Conservation (phyloP, 2,113 vertebrate species). For the Catharus fuscescens region DNA sequence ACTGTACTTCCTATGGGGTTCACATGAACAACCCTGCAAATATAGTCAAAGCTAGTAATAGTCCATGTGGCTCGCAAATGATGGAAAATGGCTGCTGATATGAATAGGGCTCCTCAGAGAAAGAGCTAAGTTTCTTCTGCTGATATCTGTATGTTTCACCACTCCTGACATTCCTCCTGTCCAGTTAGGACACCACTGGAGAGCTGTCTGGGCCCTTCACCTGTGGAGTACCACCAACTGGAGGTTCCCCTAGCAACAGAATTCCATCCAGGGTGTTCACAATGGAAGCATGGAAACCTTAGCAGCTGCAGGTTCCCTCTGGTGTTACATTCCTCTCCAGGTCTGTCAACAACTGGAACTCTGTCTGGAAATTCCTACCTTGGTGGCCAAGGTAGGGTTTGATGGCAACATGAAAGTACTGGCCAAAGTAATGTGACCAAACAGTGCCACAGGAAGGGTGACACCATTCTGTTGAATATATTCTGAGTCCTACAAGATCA, state of each 20-base stretch:
- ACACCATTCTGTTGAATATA: background rate
- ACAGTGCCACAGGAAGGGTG: background rate
- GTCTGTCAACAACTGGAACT: background rate
- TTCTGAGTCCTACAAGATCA: background rate
- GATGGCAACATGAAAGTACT: background rate
- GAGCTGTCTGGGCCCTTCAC: background rate
- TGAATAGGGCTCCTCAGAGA: background rate
- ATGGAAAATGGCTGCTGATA: background rate
- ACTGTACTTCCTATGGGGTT: background rate
- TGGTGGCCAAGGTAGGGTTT: background rate
- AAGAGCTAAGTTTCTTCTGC: background rate
- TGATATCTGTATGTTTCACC: background rate
- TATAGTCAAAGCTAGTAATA: background rate
- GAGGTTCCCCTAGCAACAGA: background rate
- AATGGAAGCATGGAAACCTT: background rate
- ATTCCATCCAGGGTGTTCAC: background rate
- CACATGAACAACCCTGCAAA: background rate
- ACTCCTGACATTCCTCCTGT: background rate
- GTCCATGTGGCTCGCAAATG: fast-evolving
- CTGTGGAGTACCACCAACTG: background rate
- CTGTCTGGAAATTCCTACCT: background rate
- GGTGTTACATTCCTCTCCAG: background rate
- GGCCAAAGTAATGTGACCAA: background rate
- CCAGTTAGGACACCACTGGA: fast-evolving
- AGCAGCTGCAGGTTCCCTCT: background rate